Base-by-base conservation (phyloP, 2,888 invertebrate genomes). In the Callimorpha dominula region DNA sequence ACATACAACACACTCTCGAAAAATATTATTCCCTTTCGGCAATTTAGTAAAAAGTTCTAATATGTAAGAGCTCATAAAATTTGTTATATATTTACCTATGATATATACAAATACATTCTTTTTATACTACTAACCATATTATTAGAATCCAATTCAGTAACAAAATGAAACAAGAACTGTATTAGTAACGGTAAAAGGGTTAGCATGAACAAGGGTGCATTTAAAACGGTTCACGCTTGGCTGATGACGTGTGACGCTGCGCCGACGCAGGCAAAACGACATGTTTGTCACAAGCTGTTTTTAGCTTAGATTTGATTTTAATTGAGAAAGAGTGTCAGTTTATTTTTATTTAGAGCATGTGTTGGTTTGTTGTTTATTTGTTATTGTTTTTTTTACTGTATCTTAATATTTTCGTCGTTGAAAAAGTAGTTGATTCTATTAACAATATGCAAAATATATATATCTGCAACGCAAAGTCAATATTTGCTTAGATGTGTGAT, bases 171-270 rank as follows among this genome's bases (percentile, higher is more conserved):
- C 72, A 72, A 81, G 82, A 78, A 75, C 68, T 72, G 73, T 78
- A 85, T 85, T 82, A 77, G 75, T 79, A 79, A 78, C 82, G 71
- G 76, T 75, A 77, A 79, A 78, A 85, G 79, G 82, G 85, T 85
- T 83, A 82, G 74, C 74, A 81, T 78, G 84, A 85, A 87, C 84
- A 87, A 84, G 87, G 85, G 87, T 85, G 83, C 81, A 80, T 82
- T 83, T 79, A 75, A 76, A 80, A 80, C 78, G 75, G 79, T 84
- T 80, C 76, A 86, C 87, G 90, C 86, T 88, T 89, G 89, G 79
- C 80, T 79, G 83, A 73, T 78, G 80, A 78, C 67, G 79, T 79
- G 84, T 80, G 79, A 84, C 81, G 66, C 43, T 75, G 80, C 78
- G 77, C 77, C 78, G 85, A 77, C 81, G 78, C 80, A 80, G 68